phyloP scores from a whole-genome alignment of 2,797 vertebrate species.

The Rhinoraja longicauda region DNA sequence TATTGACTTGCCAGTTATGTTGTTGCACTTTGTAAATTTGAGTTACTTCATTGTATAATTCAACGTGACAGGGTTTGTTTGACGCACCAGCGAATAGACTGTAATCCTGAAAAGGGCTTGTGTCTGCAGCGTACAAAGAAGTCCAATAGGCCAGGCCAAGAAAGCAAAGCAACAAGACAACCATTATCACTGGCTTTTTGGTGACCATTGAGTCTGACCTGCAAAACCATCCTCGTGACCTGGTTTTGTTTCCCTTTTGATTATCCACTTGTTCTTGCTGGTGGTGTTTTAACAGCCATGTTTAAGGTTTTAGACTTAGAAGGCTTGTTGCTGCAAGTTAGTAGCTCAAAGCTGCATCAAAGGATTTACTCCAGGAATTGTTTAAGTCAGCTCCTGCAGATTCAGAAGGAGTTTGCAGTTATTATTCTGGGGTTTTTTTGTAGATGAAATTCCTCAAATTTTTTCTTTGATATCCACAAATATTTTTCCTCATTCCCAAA shows the following conservation, averaged over 20 bases:
- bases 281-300: not conserved
- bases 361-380: not conserved
- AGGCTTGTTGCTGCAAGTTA: not conserved
- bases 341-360: not conserved
- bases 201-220: not conserved
- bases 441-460: not conserved
- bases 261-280: not conserved
- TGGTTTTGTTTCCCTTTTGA: not conserved
- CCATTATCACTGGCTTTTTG: not conserved
- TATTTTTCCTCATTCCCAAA: not conserved
- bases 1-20: slow-evolving; percentile 16
- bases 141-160: not conserved
- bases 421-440: not conserved
- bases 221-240: not conserved
- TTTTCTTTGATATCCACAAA: not conserved
- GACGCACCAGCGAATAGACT: not conserved
- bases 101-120: not conserved
- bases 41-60: slow-evolving; percentile 15
- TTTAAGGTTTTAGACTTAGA: not conserved
- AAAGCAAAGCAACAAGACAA: not conserved
- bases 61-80: slow-evolving; percentile 11
- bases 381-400: not conserved
- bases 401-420: not conserved
- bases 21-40: not conserved
- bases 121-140: slow-evolving; percentile 1